Evolutionary conservation across 2,797 vertebrate species (phyloP), one percentile per base, ranked within the genome.

Genomic region (Dromococcyx pavoninus): DNA sequence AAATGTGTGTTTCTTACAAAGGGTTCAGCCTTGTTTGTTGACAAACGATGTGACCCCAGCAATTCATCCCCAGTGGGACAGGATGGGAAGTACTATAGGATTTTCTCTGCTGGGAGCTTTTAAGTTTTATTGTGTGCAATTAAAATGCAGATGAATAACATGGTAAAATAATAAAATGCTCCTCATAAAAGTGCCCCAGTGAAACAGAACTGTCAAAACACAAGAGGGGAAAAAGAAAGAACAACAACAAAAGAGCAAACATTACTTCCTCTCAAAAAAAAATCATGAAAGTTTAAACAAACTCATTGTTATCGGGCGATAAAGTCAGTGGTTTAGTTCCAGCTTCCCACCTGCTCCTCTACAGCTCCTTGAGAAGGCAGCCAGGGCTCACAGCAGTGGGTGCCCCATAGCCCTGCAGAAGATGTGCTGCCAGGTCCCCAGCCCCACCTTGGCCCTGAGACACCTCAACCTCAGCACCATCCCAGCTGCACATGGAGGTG

Each of bases 31-130:
- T 44, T 76, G 64, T 48, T 61, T 84, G 88, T 73, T 89, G 91
- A 67, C 89, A 88, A 84, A 85, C 0, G 10, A 78, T 10, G 13
- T 67, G 91, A 89, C 91, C 93, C 89, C 88, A 65, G 73, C 82
- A 70, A 64, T 91, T 89, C 72, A 2, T 82, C 78, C 89, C 92
- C 93, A 67, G 37, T 88, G 94, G 92, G 95, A 96, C 89, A 88
- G 95, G 92, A 94, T 92, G 89, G 91, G 66, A 95, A 91, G 88
- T 4, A 10, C 76, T 60, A 89, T 75, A 91, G 76, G 94, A 86
- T 94, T 94, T 84, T 92, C 94, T 96, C 87, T 93, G 83, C 91
- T 93, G 94, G 96, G 67, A 96, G 93, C 94, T 95, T 95, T 95
- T 87, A 94, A 88, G 82, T 96, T 97, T 96, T 96, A 97, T 88